Evolutionary conservation across 2,888 invertebrate genomes (phyloP), one percentile per base, ranked within the genome.

Genomic region (Gasteruption jaculator): DNA sequence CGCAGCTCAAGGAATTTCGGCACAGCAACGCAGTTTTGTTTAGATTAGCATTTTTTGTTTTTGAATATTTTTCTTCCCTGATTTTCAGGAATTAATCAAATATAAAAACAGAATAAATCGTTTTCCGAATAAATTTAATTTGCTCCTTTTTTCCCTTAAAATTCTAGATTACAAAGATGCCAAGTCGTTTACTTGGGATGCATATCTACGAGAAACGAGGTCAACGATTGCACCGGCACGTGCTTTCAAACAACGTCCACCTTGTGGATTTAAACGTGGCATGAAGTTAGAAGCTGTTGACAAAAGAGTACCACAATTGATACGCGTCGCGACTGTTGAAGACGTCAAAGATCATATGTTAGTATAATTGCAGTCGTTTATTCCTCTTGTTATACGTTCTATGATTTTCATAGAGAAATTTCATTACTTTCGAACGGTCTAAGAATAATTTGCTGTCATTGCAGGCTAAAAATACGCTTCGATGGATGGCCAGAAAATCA

Each of bases 201-300:
- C 76, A 32, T 95, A 94, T 71, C 74, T 95, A 49, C 76, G 78
- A 43, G 82, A 84, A 59, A 88, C 86, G 0, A 82, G 83, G 48
- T 77, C 87, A 0, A 70, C 77, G 31, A 80, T 88, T 25, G 92
- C 90, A 43, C 90, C 91, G 3, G 80, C 83, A 1, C 76, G 86
- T 47, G 85, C 91, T 5, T 94, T 95, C 71, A 83, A 83, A 59
- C 82, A 88, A 48, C 80, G 90, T 18, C 77, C 83, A 12, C 82
- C 86, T 5, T 81, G 83, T 48, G 84, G 84, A 3, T 94, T 92
- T 71, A 85, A 84, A 60, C 73, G 79, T 7, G 88, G 88, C 22
- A 91, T 91, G 89, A 86, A 87, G 65, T 72, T 93, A 2, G 93
- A 94, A 73, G 86, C 85, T 10, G 91, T 93, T 1, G 93, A 94